Base-by-base conservation (phyloP, 1,140 invertebrate species). In the Drosophila burlai region DNA sequence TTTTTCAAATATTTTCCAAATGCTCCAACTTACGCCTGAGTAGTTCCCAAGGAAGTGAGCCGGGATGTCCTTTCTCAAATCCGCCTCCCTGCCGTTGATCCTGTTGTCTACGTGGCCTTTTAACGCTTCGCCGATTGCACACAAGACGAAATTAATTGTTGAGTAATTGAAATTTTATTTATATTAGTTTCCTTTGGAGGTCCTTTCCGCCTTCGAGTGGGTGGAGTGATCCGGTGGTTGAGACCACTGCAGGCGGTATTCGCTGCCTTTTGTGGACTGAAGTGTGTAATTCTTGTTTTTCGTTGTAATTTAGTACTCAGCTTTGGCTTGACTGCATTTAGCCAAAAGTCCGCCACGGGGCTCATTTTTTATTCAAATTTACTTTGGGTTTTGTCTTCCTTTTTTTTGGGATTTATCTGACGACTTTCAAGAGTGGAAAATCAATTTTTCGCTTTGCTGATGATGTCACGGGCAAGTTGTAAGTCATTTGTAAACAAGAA, bases 81-180 rank as follows among this genome's bases (percentile, higher is more conserved):
- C 66, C 66, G 38, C 24, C 58, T 36, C 47, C 49, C 46, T 40
- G 50, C 50, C 43, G 16, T n/a, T 45, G 36, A 18, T 46, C 52
- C 34, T 45, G 46, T 46, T 60, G 62, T 62, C 77, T 69, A 59
- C 26, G 45, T 46, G 64, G 67, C 64, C 80, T 83, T 89, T 89
- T 89, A 89, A 89, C 86, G 86, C 86, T 81, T 83, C 82, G 86
- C 34, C 89, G 83, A 84, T 76, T 84, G 78, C 68, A 79, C 78
- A 87, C 81, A 91, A 79, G 86, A 92, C 91, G 69, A 81, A 92
- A 92, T 92, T 92, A 92, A 92, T 92, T 92, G 91, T 92, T 92
- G 87, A 92, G 87, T 92, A 92, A 92, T 92, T 92, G 91, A 92
- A 92, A 92, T 92, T 92, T 92, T 92, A 92, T 92, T 92, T 92